Base-by-base conservation (phyloP, 2,113 vertebrate genomes). In the Oryzias celebensis region DNA sequence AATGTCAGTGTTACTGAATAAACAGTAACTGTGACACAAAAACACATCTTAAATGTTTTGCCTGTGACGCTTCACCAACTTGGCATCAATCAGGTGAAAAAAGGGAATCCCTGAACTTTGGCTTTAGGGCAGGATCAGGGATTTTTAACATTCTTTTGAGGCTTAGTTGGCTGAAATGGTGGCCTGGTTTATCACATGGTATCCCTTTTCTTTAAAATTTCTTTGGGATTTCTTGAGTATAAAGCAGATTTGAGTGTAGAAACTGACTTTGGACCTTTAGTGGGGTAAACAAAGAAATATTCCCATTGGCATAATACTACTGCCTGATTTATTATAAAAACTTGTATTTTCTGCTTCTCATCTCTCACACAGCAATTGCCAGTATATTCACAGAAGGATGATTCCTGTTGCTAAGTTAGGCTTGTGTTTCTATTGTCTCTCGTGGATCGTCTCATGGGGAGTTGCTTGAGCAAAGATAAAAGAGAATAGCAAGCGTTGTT, bases 371-470 rank as follows among this genome's bases (percentile, higher is more conserved):
- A 54, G 61, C 72, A 71, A 52, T 72, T 59, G 69, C 77, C 49
- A 7, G 22, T 62, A 47, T 36, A 23, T 74, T 77, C 65, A 50
- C 57, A 41, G n/a, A 71, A 69, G 44, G 77, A 81, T 44, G 82
- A 62, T 86, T 88, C 80, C 80, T 85, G 82, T 86, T 87, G 81
- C 79, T 83, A 74, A 85, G n/a, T 76, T 73, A 58, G 69, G 79
- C 55, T 75, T 60, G 50, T 73, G 77, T 85, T 77, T 58, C 72
- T 49, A 59, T 88, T 76, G 83, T 90, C 80, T 79, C 73, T 14
- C 31, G 81, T 65, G 81, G 65, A 54, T 46, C n/a, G 67, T 75
- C 76, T 83, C 47, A 15, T 4, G 49, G 83, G 85, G 75, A 81
- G 80, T 73, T 62, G 81, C 66, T 54, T 26, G 67, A 69, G 72